Evolutionary conservation across 2,888 invertebrate genomes (phyloP).

Genomic region (Litoditis marina): DNA sequence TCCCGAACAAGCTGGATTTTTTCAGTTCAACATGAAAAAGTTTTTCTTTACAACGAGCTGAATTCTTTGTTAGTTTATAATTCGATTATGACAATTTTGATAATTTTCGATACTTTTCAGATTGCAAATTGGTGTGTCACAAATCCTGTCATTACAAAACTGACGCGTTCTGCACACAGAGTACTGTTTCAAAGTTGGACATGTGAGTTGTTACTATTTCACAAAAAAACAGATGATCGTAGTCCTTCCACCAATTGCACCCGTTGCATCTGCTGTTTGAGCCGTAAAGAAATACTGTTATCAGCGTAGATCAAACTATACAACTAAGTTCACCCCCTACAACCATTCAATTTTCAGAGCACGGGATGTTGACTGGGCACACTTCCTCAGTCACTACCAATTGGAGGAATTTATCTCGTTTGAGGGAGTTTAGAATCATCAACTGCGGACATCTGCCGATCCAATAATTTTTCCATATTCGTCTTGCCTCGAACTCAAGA

Average conservation of each 20-base stretch:
- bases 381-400: constrained; percentile 53
- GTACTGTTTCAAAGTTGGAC: constrained; percentile 45
- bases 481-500: no score
- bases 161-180: constrained; percentile 52
- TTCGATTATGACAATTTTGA: no score
- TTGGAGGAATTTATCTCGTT: constrained; percentile 56
- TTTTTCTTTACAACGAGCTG: no score
- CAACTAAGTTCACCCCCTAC: background rate
- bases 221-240: no score
- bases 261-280: no score
- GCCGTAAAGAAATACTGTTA: background rate
- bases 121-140: constrained; percentile 61
- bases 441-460: background rate
- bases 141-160: constrained; percentile 60
- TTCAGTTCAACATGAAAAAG: no score
- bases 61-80: no score
- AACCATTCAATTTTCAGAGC: constrained; percentile 30
- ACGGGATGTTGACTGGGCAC: constrained; percentile 59
- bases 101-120: no score
- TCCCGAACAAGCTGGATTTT: no score
- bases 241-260: no score
- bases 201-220: constrained; percentile 49
- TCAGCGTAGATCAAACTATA: background rate
- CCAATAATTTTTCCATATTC: no score
- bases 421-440: constrained; percentile 44